A percentile compares a stretch with the other conserved stretches of the same genome.
Evolutionary conservation across 2,113 vertebrate genomes (phyloP).

Genomic region (Xenopus tropicalis): DNA sequence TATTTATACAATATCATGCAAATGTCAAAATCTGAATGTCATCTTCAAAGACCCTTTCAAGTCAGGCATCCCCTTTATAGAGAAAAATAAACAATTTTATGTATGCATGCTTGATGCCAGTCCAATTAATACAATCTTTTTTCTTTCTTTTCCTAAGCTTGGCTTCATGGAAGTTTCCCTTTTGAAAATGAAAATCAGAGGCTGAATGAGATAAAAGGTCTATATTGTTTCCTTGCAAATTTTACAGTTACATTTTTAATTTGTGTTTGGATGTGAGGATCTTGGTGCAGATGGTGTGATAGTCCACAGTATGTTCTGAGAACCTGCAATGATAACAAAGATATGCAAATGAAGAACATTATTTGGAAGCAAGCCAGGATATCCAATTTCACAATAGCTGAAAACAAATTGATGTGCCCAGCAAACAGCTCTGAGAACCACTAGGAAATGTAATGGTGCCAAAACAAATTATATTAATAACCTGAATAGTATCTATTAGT

Average conservation of each 20-base stretch:
- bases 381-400: conserved; percentile 86
- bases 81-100: conserved; percentile 92
- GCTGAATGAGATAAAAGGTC: conserved; percentile 97
- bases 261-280: conserved; percentile 90
- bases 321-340: conserved; percentile 95
- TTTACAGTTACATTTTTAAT: conserved; percentile 99
- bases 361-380: conserved; percentile 86
- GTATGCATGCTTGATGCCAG: conserved; percentile 92
- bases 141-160: conserved; percentile 79
- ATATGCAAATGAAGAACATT: conserved; percentile 91
- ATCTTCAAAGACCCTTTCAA: conserved; percentile 98
- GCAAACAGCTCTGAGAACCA: conserved; percentile 81
- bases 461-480: conserved; percentile 84
- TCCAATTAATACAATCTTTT: conserved; percentile 98
- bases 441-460: conserved; percentile 78
- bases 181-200: conserved; percentile 87
- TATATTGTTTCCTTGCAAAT: conserved; percentile 97
- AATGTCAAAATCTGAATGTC: conserved; percentile 99
- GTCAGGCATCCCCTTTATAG: conserved; percentile 92
- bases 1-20: conserved; percentile 97
- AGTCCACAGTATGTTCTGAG: conserved; percentile 85
- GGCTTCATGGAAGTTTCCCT: conserved; percentile 81
- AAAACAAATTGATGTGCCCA: conserved; percentile 94
- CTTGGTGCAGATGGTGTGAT: conserved; percentile 92
- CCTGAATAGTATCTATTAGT: conserved; percentile 72